Evolutionary conservation across 2,797 vertebrate genomes (phyloP).

Genomic region (Helarctos malayanus): DNA sequence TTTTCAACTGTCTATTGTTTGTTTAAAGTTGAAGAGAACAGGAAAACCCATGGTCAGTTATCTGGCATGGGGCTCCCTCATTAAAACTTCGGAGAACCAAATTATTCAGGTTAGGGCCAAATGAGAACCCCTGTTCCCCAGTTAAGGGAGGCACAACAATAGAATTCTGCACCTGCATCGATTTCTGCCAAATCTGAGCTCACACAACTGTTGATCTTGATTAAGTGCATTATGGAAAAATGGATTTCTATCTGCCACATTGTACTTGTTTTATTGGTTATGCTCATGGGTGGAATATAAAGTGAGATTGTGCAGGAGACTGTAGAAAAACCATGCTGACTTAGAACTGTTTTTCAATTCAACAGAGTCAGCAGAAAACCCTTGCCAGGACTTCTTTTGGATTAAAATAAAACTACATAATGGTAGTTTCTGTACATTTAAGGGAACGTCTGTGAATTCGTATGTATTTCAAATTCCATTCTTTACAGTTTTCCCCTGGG

Average conservation of each 20-base stretch:
- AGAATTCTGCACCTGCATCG: constrained; percentile 84
- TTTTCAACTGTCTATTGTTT: background rate
- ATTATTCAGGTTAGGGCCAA: constrained; percentile 74
- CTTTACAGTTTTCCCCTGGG: constrained; percentile 82
- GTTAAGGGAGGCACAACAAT: constrained; percentile 79
- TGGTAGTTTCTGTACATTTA: constrained; percentile 85
- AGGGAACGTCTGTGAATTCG: constrained; percentile 85
- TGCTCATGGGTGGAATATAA: constrained; percentile 84
- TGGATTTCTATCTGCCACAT: constrained; percentile 84
- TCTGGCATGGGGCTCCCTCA: background rate
- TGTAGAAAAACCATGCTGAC: constrained; percentile 83
- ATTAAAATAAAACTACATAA: constrained; percentile 85
- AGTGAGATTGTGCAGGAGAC: constrained; percentile 83
- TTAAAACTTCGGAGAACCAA: constrained; percentile 63
- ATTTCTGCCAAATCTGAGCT: constrained; percentile 86
- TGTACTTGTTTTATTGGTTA: constrained; percentile 81
- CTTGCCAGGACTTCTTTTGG: constrained; percentile 82
- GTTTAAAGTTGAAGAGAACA: background rate
- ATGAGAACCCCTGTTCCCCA: constrained; percentile 41
- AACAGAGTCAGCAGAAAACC: constrained; percentile 85
- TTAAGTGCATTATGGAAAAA: constrained; percentile 82
- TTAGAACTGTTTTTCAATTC: constrained; percentile 83
- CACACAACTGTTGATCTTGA: constrained; percentile 85
- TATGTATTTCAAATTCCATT: constrained; percentile 85
- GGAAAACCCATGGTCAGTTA: background rate